Base-by-base conservation (phyloP, 2,888 invertebrate genomes). In the Proisotoma minuta region DNA sequence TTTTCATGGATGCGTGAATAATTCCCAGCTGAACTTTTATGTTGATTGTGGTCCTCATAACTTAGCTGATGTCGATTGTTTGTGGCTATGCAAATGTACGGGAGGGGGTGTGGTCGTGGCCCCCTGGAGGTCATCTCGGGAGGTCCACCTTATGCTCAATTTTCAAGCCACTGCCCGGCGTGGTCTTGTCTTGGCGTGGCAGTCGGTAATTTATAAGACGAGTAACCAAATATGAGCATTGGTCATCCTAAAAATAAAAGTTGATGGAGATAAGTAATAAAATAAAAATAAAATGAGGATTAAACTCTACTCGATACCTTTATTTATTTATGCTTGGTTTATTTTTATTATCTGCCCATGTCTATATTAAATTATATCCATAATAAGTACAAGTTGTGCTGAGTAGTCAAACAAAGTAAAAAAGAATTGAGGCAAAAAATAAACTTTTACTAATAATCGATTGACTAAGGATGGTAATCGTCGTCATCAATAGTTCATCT, bases 61-160 rank as follows among this genome's bases (percentile, higher is more conserved):
- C n/a, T n/a, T n/a, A n/a, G n/a, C n/a, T n/a, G n/a, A n/a, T n/a
- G n/a, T n/a, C n/a, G n/a, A n/a, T n/a, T n/a, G n/a, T n/a, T n/a
- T n/a, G n/a, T n/a, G 20, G 43, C 20, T 43, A 43, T 43, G 43
- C 43, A 43, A 43, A 43, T 43, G 43, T 20, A 43, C 10, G 4
- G 10, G 20, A 71, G 69, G 71, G 71, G 71, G 71, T 71, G 71
- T 71, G 71, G 69, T 67, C 64, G 66, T 63, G 65, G 66, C 71
- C 71, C 71, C 70, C 70, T 72, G 70, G 59, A 69, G 70, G 66
- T 70, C 71, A 65, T 70, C 68, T 70, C 72, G 58, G 72, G 72
- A 72, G 72, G 72, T 72, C 72, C 65, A n/a, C n/a, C n/a, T n/a
- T n/a, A n/a, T n/a, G 66, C 66, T 71, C 66, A 65, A 68, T 70